phyloP scores from a whole-genome alignment of 2,888 invertebrate species.

The Watsonalla binaria region DNA sequence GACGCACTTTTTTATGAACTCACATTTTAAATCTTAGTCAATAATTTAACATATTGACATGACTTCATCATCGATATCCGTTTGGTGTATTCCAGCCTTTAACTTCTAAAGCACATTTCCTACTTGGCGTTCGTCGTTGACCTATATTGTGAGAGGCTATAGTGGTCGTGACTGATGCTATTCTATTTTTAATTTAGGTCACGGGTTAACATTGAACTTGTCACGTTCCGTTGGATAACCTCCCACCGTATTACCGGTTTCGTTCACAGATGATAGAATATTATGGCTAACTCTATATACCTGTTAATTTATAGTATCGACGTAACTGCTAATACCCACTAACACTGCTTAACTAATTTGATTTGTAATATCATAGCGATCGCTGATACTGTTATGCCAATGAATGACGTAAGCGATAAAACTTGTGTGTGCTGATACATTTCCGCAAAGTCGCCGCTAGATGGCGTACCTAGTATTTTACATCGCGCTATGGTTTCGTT shows the following conservation, averaged over 20 bases:
- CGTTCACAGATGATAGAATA: too few relatives aligned
- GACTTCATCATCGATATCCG: too few relatives aligned
- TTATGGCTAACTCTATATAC: neutral
- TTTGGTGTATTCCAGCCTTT: too few relatives aligned
- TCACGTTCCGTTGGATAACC: constrained; percentile 18
- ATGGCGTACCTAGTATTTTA: constrained; percentile 4
- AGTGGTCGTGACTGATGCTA: constrained; percentile 29
- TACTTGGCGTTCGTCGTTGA: constrained; percentile 13
- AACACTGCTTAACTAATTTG: neutral
- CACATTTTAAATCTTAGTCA: too few relatives aligned
- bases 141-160: constrained; percentile 17
- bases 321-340: neutral
- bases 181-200: constrained; percentile 33
- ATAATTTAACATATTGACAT: too few relatives aligned
- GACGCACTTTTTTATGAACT: too few relatives aligned
- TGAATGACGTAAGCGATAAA: neutral
- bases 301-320: neutral
- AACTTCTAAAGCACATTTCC: neutral
- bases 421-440: neutral
- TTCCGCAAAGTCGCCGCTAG: neutral
- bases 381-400: too few relatives aligned
- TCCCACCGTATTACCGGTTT: constrained; percentile 7
- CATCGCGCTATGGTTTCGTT: constrained; percentile 7
- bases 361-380: neutral
- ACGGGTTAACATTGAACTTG: constrained; percentile 41